phyloP scores from a whole-genome alignment of 92 coral and sea anemone genomes.

The Epizoanthus rinbou region DNA sequence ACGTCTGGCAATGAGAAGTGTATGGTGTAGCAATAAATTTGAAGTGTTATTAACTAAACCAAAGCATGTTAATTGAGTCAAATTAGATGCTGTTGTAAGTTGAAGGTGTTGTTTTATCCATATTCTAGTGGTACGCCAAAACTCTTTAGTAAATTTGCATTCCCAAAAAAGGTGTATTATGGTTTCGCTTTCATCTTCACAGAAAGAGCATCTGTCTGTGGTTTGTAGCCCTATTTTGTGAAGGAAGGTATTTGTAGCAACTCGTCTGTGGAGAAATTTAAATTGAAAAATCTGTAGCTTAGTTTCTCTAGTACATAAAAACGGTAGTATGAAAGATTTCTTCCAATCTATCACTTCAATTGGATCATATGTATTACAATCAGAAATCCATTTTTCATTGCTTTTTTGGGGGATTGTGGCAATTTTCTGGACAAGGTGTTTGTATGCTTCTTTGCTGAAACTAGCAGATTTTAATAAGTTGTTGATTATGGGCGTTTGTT shows the following conservation, averaged over 20 bases:
- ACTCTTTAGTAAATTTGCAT: conserved; percentile 24
- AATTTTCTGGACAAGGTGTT: background rate
- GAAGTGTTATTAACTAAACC: conserved; percentile 1
- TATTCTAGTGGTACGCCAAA: conserved; percentile 11
- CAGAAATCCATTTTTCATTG: conserved; percentile 6
- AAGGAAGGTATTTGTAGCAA: conserved; percentile 40
- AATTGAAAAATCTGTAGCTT: conserved; percentile 31
- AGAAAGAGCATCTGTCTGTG: conserved; percentile 41
- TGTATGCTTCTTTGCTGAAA: background rate
- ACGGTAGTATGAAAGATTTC: conserved; percentile 27
- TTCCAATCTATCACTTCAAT: conserved; percentile 32
- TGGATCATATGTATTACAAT: conserved; percentile 1
- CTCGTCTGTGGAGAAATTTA: conserved; percentile 35
- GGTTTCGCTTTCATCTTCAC: conserved; percentile 34
- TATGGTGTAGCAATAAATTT: conserved; percentile 22
- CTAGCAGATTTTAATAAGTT: background rate
- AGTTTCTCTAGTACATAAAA: conserved; percentile 37
- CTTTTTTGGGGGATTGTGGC: background rate
- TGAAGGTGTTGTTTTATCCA: conserved; percentile 31
- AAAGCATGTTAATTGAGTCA: conserved; percentile 2
- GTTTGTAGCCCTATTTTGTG: conserved; percentile 27
- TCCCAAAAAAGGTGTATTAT: conserved; percentile 38
- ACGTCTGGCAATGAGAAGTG: conserved; percentile 17
- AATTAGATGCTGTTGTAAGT: background rate
- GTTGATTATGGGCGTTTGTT: background rate